A percentile compares a stretch with the other conserved stretches of the same genome.
Evolutionary conservation across 2,888 invertebrate genomes (phyloP).

Genomic region (Carpatolechia fugitivella): DNA sequence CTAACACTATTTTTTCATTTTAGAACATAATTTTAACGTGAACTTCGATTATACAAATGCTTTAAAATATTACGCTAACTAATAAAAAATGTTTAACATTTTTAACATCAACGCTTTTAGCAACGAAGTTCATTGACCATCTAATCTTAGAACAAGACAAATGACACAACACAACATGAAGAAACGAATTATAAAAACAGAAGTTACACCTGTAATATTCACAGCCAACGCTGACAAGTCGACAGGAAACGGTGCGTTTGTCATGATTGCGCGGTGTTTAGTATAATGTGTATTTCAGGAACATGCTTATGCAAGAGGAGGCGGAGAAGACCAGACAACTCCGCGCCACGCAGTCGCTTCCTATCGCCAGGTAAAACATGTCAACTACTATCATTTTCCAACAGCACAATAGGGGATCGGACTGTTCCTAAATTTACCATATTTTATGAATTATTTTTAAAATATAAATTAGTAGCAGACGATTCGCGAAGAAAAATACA

Average conservation of each 20-base stretch:
- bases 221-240: neutral
- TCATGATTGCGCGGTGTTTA: neutral
- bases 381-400: no score
- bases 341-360: slow-evolving; percentile 69
- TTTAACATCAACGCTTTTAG: neutral
- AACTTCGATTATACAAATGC: no score
- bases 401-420: no score
- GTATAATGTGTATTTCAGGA: slow-evolving; percentile 28
- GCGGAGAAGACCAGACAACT: slow-evolving; percentile 65
- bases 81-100: no score
- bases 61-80: no score
- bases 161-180: neutral
- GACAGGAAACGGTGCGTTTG: slow-evolving; percentile 7
- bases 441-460: no score
- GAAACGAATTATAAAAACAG: neutral
- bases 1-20: no score
- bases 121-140: neutral
- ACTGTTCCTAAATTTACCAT: no score
- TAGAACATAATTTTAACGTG: no score
- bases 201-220: neutral
- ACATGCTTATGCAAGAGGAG: slow-evolving; percentile 57
- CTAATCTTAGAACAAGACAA: neutral
- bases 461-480: no score
- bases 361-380: slow-evolving; percentile 47
- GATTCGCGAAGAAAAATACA: no score